Percentiles rank a stretch among this genome's conserved stretches.
Conservation (phyloP, 2,113 vertebrate genomes). For the Leucopternis melanops region DNA sequence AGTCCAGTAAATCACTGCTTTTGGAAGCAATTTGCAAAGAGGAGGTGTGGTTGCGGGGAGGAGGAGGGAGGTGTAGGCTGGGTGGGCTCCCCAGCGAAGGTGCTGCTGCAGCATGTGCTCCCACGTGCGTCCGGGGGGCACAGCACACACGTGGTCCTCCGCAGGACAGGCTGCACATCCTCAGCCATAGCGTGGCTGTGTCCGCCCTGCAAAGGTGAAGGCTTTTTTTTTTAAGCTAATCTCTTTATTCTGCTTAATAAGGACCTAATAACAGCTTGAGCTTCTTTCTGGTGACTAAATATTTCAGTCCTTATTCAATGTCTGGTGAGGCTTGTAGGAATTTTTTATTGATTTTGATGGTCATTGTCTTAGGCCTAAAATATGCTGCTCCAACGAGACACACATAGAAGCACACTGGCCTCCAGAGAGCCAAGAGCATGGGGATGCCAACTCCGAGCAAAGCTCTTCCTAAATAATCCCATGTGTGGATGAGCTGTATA, state of each 20-base stretch:
- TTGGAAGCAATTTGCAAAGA: not conserved
- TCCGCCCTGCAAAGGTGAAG: not conserved
- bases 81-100: not conserved
- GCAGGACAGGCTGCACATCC: not conserved
- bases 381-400: not conserved
- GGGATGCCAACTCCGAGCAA: not conserved
- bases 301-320: not conserved
- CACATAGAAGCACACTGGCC: not conserved
- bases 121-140: fast-evolving
- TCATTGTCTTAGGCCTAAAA: not conserved
- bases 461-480: not conserved
- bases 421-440: not conserved
- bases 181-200: fast-evolving
- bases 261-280: not conserved
- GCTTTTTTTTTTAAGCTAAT: not conserved
- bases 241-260: not conserved
- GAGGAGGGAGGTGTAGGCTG: not conserved
- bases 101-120: not conserved
- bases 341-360: not conserved
- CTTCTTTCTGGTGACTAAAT: not conserved
- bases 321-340: not conserved
- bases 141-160: not conserved
- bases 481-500: not conserved
- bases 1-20: not conserved
- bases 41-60: not conserved